Conservation (phyloP, 92 coral and sea anemone genomes). For the Siderastrea radians region DNA sequence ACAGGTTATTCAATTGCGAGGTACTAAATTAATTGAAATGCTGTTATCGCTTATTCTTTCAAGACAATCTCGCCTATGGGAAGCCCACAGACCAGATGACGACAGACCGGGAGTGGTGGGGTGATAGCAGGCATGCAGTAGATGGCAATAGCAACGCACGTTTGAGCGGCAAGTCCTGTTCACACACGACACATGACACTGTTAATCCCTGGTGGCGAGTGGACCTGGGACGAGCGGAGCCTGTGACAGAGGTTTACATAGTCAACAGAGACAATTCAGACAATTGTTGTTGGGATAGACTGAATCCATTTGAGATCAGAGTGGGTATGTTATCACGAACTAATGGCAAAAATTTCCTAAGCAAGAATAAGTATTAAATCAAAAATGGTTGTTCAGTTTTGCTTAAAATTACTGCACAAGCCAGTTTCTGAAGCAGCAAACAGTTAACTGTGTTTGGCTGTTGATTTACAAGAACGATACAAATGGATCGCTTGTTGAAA, state of each 20-base stretch:
- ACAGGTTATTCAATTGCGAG: no score
- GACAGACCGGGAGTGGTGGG: no score
- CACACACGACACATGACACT: neutral
- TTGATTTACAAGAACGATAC: no score
- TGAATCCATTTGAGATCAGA: neutral
- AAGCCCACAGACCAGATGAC: neutral
- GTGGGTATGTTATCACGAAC: neutral
- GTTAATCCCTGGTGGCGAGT: neutral
- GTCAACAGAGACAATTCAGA: neutral
- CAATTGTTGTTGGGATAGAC: no score
- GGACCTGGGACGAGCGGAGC: neutral
- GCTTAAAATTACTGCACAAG: no score
- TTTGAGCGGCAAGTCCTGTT: neutral
- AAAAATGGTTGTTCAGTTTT: no score
- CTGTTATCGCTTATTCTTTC: neutral
- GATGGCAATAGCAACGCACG: neutral
- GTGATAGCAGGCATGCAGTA: neutral
- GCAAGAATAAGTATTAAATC: no score
- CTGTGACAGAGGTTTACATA: conserved; percentile 13
- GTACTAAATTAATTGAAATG: no score
- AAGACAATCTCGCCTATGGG: neutral
- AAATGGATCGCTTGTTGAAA: no score
- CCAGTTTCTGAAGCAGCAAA: no score
- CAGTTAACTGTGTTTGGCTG: no score
- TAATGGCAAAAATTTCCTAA: no score